Evolutionary conservation across 2,797 vertebrate genomes (phyloP).

Genomic region (Apogon hyalosoma): DNA sequence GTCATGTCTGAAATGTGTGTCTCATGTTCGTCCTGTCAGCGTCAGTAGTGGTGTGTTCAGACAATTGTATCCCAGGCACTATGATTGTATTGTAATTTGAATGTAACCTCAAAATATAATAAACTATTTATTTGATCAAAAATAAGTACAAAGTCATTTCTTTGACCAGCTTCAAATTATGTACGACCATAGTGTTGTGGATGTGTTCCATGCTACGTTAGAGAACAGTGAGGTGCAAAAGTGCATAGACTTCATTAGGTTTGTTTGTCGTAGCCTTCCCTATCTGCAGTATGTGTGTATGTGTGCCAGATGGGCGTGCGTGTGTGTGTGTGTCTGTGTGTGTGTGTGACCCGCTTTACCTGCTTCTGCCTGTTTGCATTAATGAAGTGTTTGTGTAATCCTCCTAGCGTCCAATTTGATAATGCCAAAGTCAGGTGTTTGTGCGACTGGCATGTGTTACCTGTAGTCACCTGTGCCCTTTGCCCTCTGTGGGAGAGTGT

Average conservation of each 20-base stretch:
- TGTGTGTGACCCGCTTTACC: conserved; percentile 55
- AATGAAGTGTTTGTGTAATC: conserved; percentile 75
- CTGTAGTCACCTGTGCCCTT: conserved; percentile 63
- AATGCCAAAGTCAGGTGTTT: conserved; percentile 70
- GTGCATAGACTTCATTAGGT: conserved; percentile 15
- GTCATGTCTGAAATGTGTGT: conserved; percentile 59
- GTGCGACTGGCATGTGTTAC: conserved; percentile 62
- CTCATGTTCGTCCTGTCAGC: conserved; percentile 56
- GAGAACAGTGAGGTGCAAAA: conserved; percentile 7
- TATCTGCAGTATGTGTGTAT: conserved; percentile 25
- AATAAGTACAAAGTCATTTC: conserved; percentile 76
- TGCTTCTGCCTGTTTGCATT: conserved; percentile 68
- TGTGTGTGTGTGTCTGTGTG: conserved; percentile 25
- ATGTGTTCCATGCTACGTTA: conserved; percentile 51
- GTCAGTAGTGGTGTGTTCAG: conserved; percentile 52
- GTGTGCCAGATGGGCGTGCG: neutral
- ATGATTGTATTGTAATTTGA: conserved; percentile 87
- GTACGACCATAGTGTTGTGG: conserved; percentile 84
- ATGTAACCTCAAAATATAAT: conserved; percentile 77
- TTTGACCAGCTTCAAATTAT: conserved; percentile 82
- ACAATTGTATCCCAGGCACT: conserved; percentile 80
- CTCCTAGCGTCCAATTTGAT: conserved; percentile 64
- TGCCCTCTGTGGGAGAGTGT: conserved; percentile 44
- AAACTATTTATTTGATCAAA: conserved; percentile 77
- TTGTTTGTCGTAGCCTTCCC: conserved; percentile 20